Evolutionary conservation across 2,797 vertebrate genomes (phyloP), one percentile per base, ranked within the genome.

Genomic region (Mormyrus proboscirostris): DNA sequence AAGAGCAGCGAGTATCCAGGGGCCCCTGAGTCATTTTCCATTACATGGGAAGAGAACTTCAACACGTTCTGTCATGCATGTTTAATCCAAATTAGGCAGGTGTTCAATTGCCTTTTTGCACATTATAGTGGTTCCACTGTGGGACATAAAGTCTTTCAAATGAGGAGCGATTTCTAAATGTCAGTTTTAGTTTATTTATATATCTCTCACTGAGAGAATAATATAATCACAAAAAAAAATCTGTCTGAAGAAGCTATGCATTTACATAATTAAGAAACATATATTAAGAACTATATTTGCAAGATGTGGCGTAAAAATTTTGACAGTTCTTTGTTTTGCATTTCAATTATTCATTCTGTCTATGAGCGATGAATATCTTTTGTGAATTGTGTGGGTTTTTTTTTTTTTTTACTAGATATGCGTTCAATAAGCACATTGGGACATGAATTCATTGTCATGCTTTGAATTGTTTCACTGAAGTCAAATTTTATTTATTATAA

Each of bases 41-140:
- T 93, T 92, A 91, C 73, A 87, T 89, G 90, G 62, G 29, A 89
- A 90, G 65, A 76, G 88, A 86, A 86, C 89, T 91, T 89, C 92
- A 92, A 89, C 92, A 92, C 90, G 90, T 90, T 90, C 89, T 89
- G 73, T 90, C 92, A 91, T 92, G 92, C 94, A 90, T 93, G 89
- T 89, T 93, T 95, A 93, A 94, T 94, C 93, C 92, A 92, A 90
- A 95, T 95, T 94, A 94, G 92, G 86, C 91, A 91, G 90, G 89
- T 90, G 91, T 93, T 93, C 92, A 92, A 89, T 91, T 55, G 47
- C 90, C 90, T 90, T 93, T 91, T 94, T 94, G 92, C 89, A 90
- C 91, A 91, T 89, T 89, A 86, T 65, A 88, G 73, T 91, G 79
- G 90, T 92, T 90, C 89, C 91, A 91, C 92, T 91, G 90, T 89